Conservation (phyloP, 2,113 vertebrate genomes). For the Porphyrio hochstetteri region DNA sequence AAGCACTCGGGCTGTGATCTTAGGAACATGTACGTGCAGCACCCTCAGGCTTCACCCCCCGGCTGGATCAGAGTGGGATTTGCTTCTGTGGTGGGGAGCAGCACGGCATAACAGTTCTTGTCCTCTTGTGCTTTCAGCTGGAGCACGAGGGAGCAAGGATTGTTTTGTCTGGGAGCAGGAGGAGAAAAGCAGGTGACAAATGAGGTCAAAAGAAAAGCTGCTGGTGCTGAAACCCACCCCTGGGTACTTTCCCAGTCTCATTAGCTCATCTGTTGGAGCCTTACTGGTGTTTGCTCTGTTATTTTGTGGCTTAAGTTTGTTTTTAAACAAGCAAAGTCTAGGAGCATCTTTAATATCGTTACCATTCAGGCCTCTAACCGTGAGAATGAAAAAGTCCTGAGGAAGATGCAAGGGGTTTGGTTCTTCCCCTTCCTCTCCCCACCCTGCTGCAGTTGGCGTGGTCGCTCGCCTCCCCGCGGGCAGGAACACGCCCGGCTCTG, state of each 20-base stretch:
- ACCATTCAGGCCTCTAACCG: not conserved
- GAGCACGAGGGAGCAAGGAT: not conserved
- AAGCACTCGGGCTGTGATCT: not conserved
- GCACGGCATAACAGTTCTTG: accelerated
- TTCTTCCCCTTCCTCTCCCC: not conserved
- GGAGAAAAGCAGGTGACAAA: not conserved
- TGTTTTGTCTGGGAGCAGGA: not conserved
- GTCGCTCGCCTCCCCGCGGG: not conserved
- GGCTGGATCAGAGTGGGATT: not conserved
- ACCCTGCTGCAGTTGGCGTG: not conserved
- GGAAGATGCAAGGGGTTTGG: not conserved
- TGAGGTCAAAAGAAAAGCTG: not conserved
- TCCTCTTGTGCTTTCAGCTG: not conserved
- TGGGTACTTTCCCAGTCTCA: not conserved
- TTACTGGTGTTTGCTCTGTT: not conserved
- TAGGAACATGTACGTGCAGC: not conserved
- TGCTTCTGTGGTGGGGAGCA: not conserved
- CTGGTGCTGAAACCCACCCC: not conserved
- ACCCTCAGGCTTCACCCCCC: not conserved
- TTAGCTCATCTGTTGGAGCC: not conserved
- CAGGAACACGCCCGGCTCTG: not conserved
- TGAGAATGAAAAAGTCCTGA: not conserved
- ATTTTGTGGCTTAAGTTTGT: not conserved
- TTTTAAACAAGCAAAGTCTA: not conserved
- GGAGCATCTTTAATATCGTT: not conserved